Percentiles rank a stretch among this genome's conserved stretches.
Conservation (phyloP, 2,888 invertebrate species). For the Lasioglossum villosulum region DNA sequence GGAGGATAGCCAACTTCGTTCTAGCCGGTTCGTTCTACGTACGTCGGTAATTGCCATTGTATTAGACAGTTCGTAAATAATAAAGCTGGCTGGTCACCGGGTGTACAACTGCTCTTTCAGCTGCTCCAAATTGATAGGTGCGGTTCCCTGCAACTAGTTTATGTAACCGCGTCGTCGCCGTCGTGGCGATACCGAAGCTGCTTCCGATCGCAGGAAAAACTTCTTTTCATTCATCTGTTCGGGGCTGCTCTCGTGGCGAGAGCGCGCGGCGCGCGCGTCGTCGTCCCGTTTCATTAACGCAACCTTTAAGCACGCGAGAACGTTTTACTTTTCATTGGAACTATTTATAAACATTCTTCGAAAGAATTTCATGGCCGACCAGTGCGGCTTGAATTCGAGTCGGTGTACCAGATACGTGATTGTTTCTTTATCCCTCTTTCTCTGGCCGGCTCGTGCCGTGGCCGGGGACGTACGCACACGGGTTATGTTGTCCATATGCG, state of each 20-base stretch:
- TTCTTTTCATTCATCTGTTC: slow-evolving; percentile 24
- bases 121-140: slow-evolving; percentile 30
- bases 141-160: slow-evolving; percentile 34
- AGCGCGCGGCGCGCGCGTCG: background rate
- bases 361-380: slow-evolving; percentile 59
- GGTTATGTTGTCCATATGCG: too few relatives aligned
- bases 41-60: background rate
- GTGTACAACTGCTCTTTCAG: background rate
- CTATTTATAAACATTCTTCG: slow-evolving; percentile 54
- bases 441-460: slow-evolving; percentile 4
- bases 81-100: background rate
- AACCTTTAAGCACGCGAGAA: slow-evolving; percentile 23
- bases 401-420: slow-evolving; percentile 48
- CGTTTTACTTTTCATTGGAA: slow-evolving; percentile 42
- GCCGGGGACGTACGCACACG: background rate
- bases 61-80: background rate
- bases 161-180: slow-evolving; percentile 25
- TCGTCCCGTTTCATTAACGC: slow-evolving; percentile 42
- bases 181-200: slow-evolving; percentile 13
- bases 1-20: background rate
- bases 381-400: slow-evolving; percentile 52
- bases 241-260: background rate
- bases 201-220: background rate
- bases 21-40: background rate
- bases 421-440: slow-evolving; percentile 42